Base-by-base conservation (phyloP, 1,140 invertebrate species). In the Acyrthosiphon pisum region DNA sequence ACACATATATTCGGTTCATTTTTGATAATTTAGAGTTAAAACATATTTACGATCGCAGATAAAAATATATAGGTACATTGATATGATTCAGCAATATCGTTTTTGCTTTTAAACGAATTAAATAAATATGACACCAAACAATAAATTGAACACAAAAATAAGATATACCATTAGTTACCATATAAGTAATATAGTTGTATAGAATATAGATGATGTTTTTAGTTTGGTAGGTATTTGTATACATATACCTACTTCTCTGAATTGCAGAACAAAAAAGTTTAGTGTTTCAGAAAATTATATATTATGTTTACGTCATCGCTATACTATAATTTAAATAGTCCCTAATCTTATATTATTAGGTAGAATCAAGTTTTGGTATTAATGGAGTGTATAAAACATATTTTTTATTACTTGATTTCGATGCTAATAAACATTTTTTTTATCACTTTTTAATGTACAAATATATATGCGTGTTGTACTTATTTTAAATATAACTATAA, bases 391-490 rank as follows among this genome's bases (percentile, higher is more conserved):
- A 76, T 76, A 76, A 68, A 76, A 76, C n/a, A 76, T 76, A 76
- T 76, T n/a, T 76, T 76, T 76, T 76, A 76, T 76, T n/a, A 76
- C 60, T 76, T n/a, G 30, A 76, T n/a, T n/a, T 76, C 30, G 60
- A n/a, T 76, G 60, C 30, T 76, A 76, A n/a, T 76, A 76, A 76
- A 76, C n/a, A 76, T 76, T 76, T 76, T 68, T 68, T 76, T 76
- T 68, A 76, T 76, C 60, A 18, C 4, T 76, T 35, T 76, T 76
- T 76, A 76, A 76, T 76, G 60, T 35, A n/a, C 18, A 6, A n/a
- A 76, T 76, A 6, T n/a, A 76, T n/a, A 76, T 76, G n/a, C 60
- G 30, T 76, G 60, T 76, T 68, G 60, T 76, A 35, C 60, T 76
- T 76, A 76, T n/a, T 76, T 76, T 18, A n/a, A 76, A 20, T 76